Evolutionary conservation across 2,888 invertebrate genomes (phyloP).

Genomic region (Meandrusa payeni): DNA sequence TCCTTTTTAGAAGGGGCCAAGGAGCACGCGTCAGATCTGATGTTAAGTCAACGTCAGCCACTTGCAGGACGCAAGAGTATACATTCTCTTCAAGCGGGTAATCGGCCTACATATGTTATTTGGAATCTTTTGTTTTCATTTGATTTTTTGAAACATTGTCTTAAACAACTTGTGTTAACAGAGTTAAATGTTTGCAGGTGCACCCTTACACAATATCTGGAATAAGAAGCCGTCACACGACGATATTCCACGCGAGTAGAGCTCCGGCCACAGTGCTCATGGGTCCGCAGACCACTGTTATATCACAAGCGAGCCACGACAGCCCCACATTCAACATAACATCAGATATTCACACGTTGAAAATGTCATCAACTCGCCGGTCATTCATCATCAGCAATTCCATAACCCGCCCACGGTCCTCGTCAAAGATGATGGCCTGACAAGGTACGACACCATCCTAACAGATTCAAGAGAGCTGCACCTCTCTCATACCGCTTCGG

Average conservation of each 20-base stretch:
- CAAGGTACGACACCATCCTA: conserved; percentile 58
- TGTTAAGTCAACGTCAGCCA: no score
- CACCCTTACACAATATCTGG: conserved; percentile 63
- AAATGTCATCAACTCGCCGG: conserved; percentile 58
- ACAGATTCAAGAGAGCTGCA: conserved; percentile 60
- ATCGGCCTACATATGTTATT: no score
- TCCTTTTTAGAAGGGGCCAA: no score
- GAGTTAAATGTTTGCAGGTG: conserved; percentile 46
- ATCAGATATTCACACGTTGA: conserved; percentile 63
- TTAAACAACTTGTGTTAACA: neutral
- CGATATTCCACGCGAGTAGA: conserved; percentile 63
- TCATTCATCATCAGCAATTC: no score
- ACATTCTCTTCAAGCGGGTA: no score
- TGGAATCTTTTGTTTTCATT: no score
- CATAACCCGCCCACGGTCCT: conserved; percentile 55
- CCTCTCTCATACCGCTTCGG: conserved; percentile 56
- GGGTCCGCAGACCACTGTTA: conserved; percentile 66
- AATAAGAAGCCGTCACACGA: conserved; percentile 60
- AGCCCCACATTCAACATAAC: conserved; percentile 38
- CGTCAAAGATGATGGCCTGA: conserved; percentile 58
- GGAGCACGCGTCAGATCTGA: no score
- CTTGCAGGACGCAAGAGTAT: no score
- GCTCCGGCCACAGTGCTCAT: conserved; percentile 67
- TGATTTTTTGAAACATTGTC: no score
- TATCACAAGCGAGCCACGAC: conserved; percentile 60